Evolutionary conservation across 2,888 invertebrate genomes (phyloP), one percentile per base, ranked within the genome.

Genomic region (Thymelicus acteon): DNA sequence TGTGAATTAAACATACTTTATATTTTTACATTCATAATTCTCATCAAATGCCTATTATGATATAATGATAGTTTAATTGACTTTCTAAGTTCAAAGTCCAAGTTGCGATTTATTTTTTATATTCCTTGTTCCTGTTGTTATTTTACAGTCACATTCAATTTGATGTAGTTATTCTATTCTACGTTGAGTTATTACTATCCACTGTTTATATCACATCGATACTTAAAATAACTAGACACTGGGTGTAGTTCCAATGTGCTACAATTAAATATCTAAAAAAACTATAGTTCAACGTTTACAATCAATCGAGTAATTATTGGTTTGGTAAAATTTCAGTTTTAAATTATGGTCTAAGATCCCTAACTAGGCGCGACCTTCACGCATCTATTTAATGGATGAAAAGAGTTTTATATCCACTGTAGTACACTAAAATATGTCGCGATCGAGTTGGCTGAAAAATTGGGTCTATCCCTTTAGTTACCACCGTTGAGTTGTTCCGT

Each of bases 1-100:
- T 12, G 44, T 44, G 44, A 12, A 44, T 44, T 10, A 12, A 10
- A 12, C 10, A 44, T 44, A 10, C 7, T 12, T 7, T 24, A 12
- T 24, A 15, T 54, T 54, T 54, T 24, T 12, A 15, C 24, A 31
- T 24, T 54, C 24, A 24, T 54, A 49, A 6, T 49, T 48, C 12
- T 49, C 6, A 15, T 49, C 6, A 49, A 15, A 49, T 31, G 3
- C 3, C 0, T 31, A 31, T 31, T 49, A 49, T 15, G 8, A 10
- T 6, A 49, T 49, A 54, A 15, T 24, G 24, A 24, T 54, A 19
- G n/a, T 54, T 54, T 54, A 54, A 54, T 54, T 54, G 54, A 54
- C 54, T 54, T 54, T 54, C 12, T 54, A 54, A 54, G 54, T 54
- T 12, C 24, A 24, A 54, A 54, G 54, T 54, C 54, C 24, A 19